These are phyloP conservation scores for Aspidapion aeneum DNA, from an alignment of 2,888 invertebrate species.

Conservation along the genomic window DNA sequence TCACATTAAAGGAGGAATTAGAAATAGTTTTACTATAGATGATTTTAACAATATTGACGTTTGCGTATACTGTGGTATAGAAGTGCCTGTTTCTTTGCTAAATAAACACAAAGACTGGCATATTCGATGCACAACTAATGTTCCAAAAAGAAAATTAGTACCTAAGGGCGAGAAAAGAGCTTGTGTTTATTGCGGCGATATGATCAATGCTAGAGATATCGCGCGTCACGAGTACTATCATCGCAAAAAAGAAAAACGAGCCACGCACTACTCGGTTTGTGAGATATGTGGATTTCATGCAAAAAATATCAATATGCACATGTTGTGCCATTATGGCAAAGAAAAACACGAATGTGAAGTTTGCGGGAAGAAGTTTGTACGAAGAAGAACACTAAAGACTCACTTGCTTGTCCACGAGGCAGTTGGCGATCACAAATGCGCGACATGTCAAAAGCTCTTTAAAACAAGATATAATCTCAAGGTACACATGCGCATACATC, in stretches of 20 bases:
- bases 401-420: slow-evolving; percentile 43
- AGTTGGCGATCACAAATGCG: slow-evolving; percentile 48
- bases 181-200: slow-evolving; percentile 20
- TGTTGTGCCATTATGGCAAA: slow-evolving; percentile 20
- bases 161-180: slow-evolving; percentile 14
- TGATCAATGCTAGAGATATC: slow-evolving; percentile 11
- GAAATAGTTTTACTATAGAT: background rate
- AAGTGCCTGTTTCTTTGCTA: background rate
- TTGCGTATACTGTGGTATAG: background rate
- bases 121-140: background rate
- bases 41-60: background rate
- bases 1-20: background rate
- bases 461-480: slow-evolving; percentile 30
- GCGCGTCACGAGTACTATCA: slow-evolving; percentile 19
- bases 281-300: slow-evolving; percentile 18
- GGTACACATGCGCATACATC: slow-evolving; percentile 31
- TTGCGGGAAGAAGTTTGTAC: slow-evolving; percentile 31
- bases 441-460: slow-evolving; percentile 50
- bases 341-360: slow-evolving; percentile 21
- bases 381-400: slow-evolving; percentile 26
- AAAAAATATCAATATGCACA: slow-evolving; percentile 21
- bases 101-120: background rate
- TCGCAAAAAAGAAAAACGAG: slow-evolving; percentile 14
- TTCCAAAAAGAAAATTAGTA: background rate
- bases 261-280: slow-evolving; percentile 14